Percentiles rank a stretch among this genome's conserved stretches.
Evolutionary conservation across 2,888 invertebrate species (phyloP).

Genomic region (Ophion costatus): DNA sequence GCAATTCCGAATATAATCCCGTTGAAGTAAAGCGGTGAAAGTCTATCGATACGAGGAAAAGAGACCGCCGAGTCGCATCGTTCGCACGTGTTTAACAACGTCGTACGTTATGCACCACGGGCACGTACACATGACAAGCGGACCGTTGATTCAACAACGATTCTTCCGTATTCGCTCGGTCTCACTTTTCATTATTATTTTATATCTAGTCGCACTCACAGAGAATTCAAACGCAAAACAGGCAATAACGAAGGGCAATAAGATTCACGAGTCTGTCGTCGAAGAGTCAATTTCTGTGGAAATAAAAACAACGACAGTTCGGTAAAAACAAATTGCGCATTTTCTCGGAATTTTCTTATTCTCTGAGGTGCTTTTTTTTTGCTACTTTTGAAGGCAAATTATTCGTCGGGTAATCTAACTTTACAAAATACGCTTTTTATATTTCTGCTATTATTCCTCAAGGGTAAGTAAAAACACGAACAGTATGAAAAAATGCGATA

Average conservation of each 20-base stretch:
- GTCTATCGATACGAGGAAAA: conserved; percentile 20
- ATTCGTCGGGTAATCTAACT: neutral
- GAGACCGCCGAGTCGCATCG: conserved; percentile 5
- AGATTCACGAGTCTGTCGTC: no score
- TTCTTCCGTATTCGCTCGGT: conserved; percentile 14
- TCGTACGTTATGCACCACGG: conserved; percentile 45
- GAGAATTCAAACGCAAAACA: neutral
- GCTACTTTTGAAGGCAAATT: no score
- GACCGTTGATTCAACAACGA: conserved; percentile 6
- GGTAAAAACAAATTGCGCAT: neutral
- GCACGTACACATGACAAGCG: conserved; percentile 42
- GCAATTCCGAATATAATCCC: conserved; percentile 40
- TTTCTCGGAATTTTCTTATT: no score
- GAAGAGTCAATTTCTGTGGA: neutral
- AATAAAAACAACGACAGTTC: neutral
- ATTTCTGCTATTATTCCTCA: neutral
- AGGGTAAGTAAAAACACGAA: neutral
- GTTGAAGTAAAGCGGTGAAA: conserved; percentile 45
- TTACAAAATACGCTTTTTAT: neutral
- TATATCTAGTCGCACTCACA: neutral
- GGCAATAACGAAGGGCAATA: neutral
- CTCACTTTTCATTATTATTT: conserved; percentile 3
- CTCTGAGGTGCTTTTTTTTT: no score
- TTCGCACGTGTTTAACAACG: conserved; percentile 45
- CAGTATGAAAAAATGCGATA: neutral